Evolutionary conservation across 2,888 invertebrate genomes (phyloP), one percentile per base, ranked within the genome.

Genomic region (Congeria kusceri): DNA sequence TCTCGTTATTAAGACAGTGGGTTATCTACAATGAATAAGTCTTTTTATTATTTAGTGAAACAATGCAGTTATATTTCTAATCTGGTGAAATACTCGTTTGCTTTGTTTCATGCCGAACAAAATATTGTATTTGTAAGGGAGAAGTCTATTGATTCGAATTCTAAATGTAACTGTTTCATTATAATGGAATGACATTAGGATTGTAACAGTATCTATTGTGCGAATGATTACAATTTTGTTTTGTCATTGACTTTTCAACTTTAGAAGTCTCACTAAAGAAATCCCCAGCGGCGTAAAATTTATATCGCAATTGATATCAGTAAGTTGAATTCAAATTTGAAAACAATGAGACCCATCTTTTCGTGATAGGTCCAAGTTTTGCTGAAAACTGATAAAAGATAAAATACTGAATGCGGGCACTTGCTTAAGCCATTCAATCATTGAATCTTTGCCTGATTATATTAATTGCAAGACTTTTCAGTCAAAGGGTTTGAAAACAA

Each of bases 271-370:
- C 82, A 72, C 77, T 82, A 64, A 32, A 82, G 72, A 73, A 73
- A 70, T 79, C 82, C 76, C 82, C 82, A 73, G 78, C 82, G 67
- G 82, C 73, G 82, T 79, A 70, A 76, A 69, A 72, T 82, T 82
- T 82, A 75, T 74, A 81, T 72, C 65, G 71, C 65, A 58, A 61
- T 70, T 68, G 56, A 67, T 70, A 71, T 67, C 67, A 47, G 56
- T 57, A n/a, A 25, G 65, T 67, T 58, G 66, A 58, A 75, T 75
- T 75, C 62, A 61, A 77, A 81, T 77, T 81, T 74, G 81, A 77
- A 81, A 81, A 81, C 81, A 81, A 81, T 81, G 67, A 18, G 49
- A 69, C 66, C 62, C 77, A 71, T 74, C 75, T 64, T 75, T 64
- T 67, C 80, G 71, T 80, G 71, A 75, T 79, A 75, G 64, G 65